Conservation (phyloP, 1,140 invertebrate species). For the Drosophila nigromelanica region DNA sequence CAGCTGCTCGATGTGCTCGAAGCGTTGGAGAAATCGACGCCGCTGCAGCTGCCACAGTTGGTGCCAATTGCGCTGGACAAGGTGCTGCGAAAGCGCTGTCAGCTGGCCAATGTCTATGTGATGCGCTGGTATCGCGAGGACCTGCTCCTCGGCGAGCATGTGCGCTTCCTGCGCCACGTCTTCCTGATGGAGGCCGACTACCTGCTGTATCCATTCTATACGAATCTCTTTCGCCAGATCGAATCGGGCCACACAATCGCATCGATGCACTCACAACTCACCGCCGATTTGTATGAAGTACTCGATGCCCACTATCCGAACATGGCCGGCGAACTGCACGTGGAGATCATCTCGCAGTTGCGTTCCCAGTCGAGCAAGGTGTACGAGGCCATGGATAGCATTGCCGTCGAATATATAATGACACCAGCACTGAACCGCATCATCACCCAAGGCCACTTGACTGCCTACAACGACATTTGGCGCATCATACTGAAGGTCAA, state of each 20-base stretch:
- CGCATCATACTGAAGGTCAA: slow-evolving; percentile 75
- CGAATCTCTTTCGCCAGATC: slow-evolving; percentile 66
- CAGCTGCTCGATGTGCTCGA: slow-evolving; percentile 15
- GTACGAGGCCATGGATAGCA: slow-evolving; percentile 61
- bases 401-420: slow-evolving; percentile 60
- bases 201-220: slow-evolving; percentile 66
- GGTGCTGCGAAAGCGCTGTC: slow-evolving; percentile 52
- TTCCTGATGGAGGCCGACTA: slow-evolving; percentile 71
- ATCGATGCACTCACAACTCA: slow-evolving; percentile 52
- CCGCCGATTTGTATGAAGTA: slow-evolving; percentile 53
- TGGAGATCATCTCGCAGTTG: slow-evolving; percentile 50
- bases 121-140: slow-evolving; percentile 65
- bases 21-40: slow-evolving; percentile 13
- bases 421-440: slow-evolving; percentile 49
- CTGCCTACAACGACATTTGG: slow-evolving; percentile 73
- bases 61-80: slow-evolving; percentile 29
- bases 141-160: slow-evolving; percentile 48
- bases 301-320: slow-evolving; percentile 41
- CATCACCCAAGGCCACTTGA: slow-evolving; percentile 46
- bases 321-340: slow-evolving; percentile 37
- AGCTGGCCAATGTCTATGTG: slow-evolving; percentile 61
- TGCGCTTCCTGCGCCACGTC: slow-evolving; percentile 67
- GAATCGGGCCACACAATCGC: slow-evolving; percentile 51
- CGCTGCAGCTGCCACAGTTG: slow-evolving; percentile 29
- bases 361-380: slow-evolving; percentile 47